phyloP scores from a whole-genome alignment of 1,140 invertebrate species.

The Bombus ignitus region DNA sequence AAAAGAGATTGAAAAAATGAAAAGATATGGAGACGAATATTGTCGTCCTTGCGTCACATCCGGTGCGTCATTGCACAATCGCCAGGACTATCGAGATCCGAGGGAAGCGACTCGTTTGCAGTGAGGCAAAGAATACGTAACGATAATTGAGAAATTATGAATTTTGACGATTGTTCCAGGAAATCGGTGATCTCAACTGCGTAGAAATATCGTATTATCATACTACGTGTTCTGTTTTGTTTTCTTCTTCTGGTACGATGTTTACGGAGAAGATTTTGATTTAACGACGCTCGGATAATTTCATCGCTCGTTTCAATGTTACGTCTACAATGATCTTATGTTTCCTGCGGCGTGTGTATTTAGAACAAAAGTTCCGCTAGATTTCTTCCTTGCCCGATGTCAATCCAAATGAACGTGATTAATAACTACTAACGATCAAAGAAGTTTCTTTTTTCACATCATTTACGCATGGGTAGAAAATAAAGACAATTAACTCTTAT shows the following conservation, averaged over 20 bases:
- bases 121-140: slow-evolving; percentile 3
- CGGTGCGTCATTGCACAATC: slow-evolving; percentile 38
- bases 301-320: not conserved
- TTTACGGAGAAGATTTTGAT: not conserved
- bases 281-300: not conserved
- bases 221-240: not conserved
- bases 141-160: slow-evolving; percentile 15
- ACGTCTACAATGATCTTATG: not conserved
- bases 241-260: no score
- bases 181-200: not conserved
- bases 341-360: not conserved
- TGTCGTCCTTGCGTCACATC: slow-evolving; percentile 47
- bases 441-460: not conserved
- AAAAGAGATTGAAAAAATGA: not conserved
- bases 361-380: not conserved
- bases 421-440: not conserved
- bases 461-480: no score
- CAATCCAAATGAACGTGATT: not conserved
- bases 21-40: not conserved
- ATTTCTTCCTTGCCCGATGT: no score
- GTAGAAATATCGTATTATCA: not conserved
- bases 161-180: not conserved
- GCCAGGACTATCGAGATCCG: not conserved
- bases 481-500: not conserved
- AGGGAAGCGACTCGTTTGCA: slow-evolving; percentile 15